Base-by-base conservation (phyloP, 2,113 vertebrate genomes). In the Tapirus terrestris region DNA sequence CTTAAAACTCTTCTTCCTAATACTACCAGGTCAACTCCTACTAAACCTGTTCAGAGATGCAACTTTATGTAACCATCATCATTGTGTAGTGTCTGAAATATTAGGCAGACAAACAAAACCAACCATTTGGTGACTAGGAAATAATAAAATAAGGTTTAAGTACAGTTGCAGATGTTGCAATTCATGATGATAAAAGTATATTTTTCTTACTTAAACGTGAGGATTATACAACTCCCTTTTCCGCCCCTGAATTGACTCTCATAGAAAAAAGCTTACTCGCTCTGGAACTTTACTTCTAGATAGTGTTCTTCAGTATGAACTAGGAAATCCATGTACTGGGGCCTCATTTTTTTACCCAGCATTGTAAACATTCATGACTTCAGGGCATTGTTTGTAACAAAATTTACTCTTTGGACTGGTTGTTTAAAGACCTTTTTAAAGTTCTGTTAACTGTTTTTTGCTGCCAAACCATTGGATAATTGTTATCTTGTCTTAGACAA, bases 191-290 rank as follows among this genome's bases (percentile, higher is more conserved):
- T 87, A 39, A 93, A 70, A 56, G 23, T 86, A 23, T 56, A 39
- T 65, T 90, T 94, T 92, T 79, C 75, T 91, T 87, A 63, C 27
- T 86, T 86, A 79, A 96, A 61, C 12, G 11, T 56, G 36, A 33
- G 45, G 20, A 10, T 80, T 88, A 9, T 67, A 79, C 79, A 91
- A n/a, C 43, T 48, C 23, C 12, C 31, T 45, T 60, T 65, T 12
- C 3, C 21, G 2, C 27, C 9, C 3, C 14, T 27, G 20, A 75
- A 3, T 65, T 60, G 70, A 92, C 39, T 77, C 9, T 89, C 31
- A 43, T 29, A 58, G 58, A 51, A 86, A 67, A 87, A 77, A 86
- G 13, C 1, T 86, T n/a, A 53, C 29, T 89, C 14, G 27, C 25
- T 14, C 6, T 86, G 20, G 25, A 65, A 86, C 48, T 92, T 80